phyloP scores from a whole-genome alignment of 2,888 invertebrate species.

The Bugula neritina region DNA sequence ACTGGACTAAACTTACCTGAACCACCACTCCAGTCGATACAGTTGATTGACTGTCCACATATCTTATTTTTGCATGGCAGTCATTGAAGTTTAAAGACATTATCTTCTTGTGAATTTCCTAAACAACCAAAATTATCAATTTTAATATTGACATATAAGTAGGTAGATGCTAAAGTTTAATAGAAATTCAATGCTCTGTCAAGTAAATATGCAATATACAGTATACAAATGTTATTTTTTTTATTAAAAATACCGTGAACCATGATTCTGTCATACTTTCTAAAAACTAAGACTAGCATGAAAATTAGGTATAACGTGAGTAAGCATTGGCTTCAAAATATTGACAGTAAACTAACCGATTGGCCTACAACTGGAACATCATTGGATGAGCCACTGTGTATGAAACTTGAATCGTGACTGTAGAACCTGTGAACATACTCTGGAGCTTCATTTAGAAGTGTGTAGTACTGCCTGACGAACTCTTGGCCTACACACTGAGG shows the following conservation, averaged over 20 bases:
- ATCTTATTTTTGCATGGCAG: constrained; percentile 94
- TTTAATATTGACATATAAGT: background rate
- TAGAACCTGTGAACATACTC: constrained; percentile 94
- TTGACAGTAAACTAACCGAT: constrained; percentile 38
- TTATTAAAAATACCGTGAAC: no score
- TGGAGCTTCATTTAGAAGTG: constrained; percentile 89
- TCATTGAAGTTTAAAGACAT: constrained; percentile 89
- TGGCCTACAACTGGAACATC: constrained; percentile 58
- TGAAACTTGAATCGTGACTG: constrained; percentile 89
- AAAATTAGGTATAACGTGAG: no score
- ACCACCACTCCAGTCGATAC: constrained; percentile 90
- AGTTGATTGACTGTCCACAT: constrained; percentile 91
- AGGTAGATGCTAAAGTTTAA: no score
- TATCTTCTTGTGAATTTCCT: constrained; percentile 91
- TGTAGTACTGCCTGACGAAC: constrained; percentile 98
- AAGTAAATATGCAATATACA: no score
- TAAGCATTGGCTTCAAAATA: background rate
- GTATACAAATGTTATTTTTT: no score
- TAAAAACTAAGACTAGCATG: no score
- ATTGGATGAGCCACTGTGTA: constrained; percentile 85
- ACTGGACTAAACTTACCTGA: constrained; percentile 60
- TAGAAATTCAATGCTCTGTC: no score
- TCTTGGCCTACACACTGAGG: constrained; percentile 95
- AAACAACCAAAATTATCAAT: constrained; percentile 42
- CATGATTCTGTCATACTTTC: no score